Base-by-base conservation (phyloP, 2,888 invertebrate species). In the Chymomyza caudatula region DNA sequence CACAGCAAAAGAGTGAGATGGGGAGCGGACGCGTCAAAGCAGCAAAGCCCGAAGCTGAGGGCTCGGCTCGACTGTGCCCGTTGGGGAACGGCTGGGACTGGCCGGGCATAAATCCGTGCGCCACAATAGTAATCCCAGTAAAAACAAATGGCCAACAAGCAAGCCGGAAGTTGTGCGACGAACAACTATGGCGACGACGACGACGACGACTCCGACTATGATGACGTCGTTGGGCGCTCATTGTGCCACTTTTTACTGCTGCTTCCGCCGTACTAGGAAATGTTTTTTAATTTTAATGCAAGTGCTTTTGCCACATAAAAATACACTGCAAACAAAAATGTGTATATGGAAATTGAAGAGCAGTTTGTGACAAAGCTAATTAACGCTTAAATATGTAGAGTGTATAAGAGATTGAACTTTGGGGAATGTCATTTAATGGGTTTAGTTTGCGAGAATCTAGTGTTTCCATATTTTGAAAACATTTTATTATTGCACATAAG, bases 141-240 rank as follows among this genome's bases (percentile, higher is more conserved):
- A 79, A 81, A 81, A 84, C 74, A 74, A 80, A 80, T 80, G 80
- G 85, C 85, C 82, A 84, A 67, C 84, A 76, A 65, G 62, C 70
- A 60, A 15, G 54, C 65, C 79, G 79, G 79, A 84, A 74, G 82
- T 72, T 65, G 68, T 11, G 56, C 63, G 53, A 42, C 61, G 23
- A 29, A 54, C 54, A 42, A 43, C 43, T 52, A 42, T 22, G 13
- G 52, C 51, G 19, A 69, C 68, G 67, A 63, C 59, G 58, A 37
- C 51, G 63, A 63, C 61, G 53, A 62, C 62, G 58, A 67, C 67
- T 55, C 42, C 60, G 56, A 44, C 64, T 44, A 51, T 53, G 44
- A 44, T 64, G 63, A 49, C 51, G 20, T 20, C 20, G 47, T 15
- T 19, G 17, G 19, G 19, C 56, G 51, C 71, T 63, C 57, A 71